Evolutionary conservation across 53 echinoderm and acorn worm species (phyloP).

Genomic region (Glandiceps talaboti): DNA sequence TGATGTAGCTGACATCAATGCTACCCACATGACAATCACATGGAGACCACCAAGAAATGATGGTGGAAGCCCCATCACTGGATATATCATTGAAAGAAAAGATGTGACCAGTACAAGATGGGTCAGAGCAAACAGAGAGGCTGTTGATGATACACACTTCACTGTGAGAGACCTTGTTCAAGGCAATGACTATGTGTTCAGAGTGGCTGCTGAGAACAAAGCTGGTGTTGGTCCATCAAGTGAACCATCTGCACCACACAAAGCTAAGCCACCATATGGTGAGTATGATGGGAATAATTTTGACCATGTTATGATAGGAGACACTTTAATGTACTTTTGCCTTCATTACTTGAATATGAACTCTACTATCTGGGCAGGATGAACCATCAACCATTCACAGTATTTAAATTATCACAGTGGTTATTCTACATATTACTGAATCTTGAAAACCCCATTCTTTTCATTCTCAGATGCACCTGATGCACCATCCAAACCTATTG

Average conservation of each 20-base stretch:
- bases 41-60: conserved; percentile 4
- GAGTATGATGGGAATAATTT: too few species aligned
- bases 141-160: background rate
- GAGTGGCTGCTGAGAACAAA: conserved; percentile 6
- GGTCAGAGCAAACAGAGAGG: background rate
- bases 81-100: conserved; percentile 7
- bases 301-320: too few species aligned
- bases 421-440: too few species aligned
- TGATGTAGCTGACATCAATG: background rate
- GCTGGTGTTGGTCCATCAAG: conserved; percentile 9
- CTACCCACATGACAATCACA: background rate
- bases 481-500: background rate
- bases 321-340: too few species aligned
- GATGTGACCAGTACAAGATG: background rate
- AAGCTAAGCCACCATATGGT: conserved; percentile 9
- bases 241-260: conserved; percentile 3
- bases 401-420: too few species aligned
- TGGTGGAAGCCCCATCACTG: conserved; percentile 4
- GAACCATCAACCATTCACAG: too few species aligned
- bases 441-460: too few species aligned
- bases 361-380: too few species aligned
- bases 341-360: too few species aligned
- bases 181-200: conserved; percentile 1
- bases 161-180: conserved; percentile 6
- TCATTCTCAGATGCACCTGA: background rate